Conservation (phyloP, 2,797 vertebrate species). For the Hippopotamyrus pictus region DNA sequence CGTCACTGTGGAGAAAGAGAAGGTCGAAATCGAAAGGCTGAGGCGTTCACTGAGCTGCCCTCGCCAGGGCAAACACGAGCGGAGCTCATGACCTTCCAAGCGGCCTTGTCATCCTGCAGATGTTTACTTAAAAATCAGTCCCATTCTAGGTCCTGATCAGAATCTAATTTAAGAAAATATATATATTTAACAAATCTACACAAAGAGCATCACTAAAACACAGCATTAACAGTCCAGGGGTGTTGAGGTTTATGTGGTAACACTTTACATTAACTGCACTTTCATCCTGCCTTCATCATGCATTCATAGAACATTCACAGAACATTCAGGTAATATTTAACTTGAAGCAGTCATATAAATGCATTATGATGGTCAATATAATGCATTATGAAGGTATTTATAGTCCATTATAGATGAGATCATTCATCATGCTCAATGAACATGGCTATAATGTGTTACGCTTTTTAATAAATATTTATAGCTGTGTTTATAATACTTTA, state of each 20-base stretch:
- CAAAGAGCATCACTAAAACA: background rate
- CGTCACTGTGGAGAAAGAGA: background rate
- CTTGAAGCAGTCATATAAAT: background rate
- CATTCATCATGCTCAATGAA: background rate
- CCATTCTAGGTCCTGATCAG: background rate
- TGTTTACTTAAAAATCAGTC: background rate
- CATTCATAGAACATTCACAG: background rate
- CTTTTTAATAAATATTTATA: background rate
- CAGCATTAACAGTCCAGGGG: background rate
- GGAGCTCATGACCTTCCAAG: background rate
- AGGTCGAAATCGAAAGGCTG: background rate
- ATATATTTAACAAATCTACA: background rate
- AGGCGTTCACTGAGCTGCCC: background rate
- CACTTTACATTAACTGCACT: background rate
- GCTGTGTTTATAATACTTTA: background rate
- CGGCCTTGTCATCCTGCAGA: background rate
- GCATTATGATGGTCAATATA: background rate
- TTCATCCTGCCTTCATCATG: background rate
- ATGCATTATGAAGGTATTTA: background rate
- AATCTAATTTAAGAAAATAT: background rate
- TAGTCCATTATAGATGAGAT: background rate
- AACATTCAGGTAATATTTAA: background rate
- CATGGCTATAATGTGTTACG: background rate
- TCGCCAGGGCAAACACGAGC: background rate
- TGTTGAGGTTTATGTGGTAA: background rate